phyloP scores from a whole-genome alignment of 2,797 vertebrate genomes.

The Coluber constrictor region DNA sequence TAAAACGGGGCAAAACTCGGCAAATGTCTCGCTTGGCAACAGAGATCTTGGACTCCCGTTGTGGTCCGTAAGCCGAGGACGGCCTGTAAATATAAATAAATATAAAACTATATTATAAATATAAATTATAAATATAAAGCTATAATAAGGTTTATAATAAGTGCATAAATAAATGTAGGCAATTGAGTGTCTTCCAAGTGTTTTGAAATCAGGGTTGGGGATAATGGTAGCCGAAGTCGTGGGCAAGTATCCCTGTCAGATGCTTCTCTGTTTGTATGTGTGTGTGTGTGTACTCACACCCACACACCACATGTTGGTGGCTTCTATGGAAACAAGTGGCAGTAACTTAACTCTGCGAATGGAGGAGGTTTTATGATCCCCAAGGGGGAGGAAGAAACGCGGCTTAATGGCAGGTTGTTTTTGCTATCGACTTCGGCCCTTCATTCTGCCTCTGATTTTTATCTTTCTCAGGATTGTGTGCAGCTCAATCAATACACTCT shows the following conservation, averaged over 20 bases:
- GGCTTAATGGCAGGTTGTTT: background rate
- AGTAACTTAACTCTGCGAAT: background rate
- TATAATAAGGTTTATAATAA: background rate
- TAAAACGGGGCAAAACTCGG: no score
- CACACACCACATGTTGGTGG: background rate
- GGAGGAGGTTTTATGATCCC: background rate
- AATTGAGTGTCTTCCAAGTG: background rate
- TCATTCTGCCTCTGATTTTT: fast-evolving
- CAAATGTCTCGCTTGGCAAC: background rate
- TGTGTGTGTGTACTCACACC: background rate
- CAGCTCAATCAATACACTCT: slow-evolving; percentile 98
- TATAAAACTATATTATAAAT: no score
- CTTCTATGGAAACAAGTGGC: background rate
- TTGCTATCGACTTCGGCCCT: fast-evolving
- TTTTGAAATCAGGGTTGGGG: background rate
- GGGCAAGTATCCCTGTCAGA: background rate
- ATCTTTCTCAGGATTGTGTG: slow-evolving; percentile 86
- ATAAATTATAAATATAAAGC: background rate
- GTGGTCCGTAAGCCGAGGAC: fast-evolving
- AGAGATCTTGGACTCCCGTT: background rate
- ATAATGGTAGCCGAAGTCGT: background rate
- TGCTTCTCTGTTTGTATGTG: background rate
- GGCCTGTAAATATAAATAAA: background rate
- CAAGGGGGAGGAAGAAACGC: background rate
- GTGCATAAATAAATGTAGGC: fast-evolving